phyloP scores from a whole-genome alignment of 2,797 vertebrate species.

The Falco novaeseelandiae region DNA sequence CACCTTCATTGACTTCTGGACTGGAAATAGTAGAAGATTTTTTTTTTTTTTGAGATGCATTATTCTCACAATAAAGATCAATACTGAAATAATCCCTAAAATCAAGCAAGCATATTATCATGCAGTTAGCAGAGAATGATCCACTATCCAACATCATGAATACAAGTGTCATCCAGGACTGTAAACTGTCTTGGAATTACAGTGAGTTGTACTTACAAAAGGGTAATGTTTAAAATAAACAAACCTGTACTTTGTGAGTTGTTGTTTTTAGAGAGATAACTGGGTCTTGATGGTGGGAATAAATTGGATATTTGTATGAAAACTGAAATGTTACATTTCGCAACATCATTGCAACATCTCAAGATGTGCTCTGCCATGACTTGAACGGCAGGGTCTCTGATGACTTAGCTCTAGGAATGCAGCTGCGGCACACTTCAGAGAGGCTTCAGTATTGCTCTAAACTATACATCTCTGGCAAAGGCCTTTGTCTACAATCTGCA shows the following conservation, averaged over 20 bases:
- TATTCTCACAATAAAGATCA: not conserved
- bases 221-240: not conserved
- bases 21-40: not conserved
- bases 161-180: not conserved
- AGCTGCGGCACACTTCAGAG: not conserved
- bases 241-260: not conserved
- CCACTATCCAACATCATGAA: not conserved
- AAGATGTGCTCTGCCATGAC: not conserved
- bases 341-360: not conserved
- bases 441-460: not conserved
- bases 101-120: not conserved
- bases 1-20: not conserved
- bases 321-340: not conserved
- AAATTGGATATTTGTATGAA: not conserved
- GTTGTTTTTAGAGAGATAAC: not conserved
- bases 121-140: not conserved
- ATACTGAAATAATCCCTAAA: not conserved
- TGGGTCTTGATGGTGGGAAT: not conserved
- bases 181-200: not conserved
- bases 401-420: not conserved
- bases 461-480: not conserved
- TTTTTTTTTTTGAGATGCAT: not conserved
- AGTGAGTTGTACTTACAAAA: not conserved
- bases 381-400: not conserved
- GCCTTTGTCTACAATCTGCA: not conserved